phyloP scores from a whole-genome alignment of 64 coral and sea anemone species.

The Montipora capricornis region DNA sequence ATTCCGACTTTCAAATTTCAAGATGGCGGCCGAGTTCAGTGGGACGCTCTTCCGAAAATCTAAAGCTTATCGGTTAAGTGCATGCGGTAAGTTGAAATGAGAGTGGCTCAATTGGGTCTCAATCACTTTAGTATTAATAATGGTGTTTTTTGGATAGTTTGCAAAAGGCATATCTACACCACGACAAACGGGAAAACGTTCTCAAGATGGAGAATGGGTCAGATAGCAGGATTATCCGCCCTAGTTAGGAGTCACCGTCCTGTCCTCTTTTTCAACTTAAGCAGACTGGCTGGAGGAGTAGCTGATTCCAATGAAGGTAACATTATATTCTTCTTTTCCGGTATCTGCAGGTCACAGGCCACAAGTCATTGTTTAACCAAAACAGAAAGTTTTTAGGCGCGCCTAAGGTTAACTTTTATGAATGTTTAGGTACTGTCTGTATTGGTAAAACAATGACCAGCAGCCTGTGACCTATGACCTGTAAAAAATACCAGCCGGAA shows the following conservation, averaged over 20 bases:
- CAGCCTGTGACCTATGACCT: no score
- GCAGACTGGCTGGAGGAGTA: constrained; percentile 4
- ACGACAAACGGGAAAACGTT: neutral
- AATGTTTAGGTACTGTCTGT: no score
- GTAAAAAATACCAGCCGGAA: no score
- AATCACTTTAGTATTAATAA: neutral
- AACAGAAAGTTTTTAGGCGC: no score
- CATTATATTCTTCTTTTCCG: no score
- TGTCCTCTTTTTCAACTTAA: neutral
- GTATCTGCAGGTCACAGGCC: no score
- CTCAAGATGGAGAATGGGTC: neutral
- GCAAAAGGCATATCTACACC: neutral
- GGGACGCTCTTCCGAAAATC: neutral
- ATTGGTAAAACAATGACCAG: no score
- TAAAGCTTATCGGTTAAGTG: neutral
- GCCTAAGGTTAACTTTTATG: no score
- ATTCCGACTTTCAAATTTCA: neutral
- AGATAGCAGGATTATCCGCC: neutral
- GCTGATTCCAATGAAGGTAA: constrained; percentile 17
- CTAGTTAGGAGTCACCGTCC: neutral
- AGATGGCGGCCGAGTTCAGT: constrained; percentile 30
- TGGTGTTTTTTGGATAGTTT: neutral
- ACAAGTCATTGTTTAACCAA: no score
- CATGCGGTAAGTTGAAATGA: constrained; percentile 10
- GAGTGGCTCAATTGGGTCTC: no score